These are phyloP conservation scores for Stenodema calcarata DNA, from an alignment of 2,888 invertebrate species.

Conservation along the genomic window DNA sequence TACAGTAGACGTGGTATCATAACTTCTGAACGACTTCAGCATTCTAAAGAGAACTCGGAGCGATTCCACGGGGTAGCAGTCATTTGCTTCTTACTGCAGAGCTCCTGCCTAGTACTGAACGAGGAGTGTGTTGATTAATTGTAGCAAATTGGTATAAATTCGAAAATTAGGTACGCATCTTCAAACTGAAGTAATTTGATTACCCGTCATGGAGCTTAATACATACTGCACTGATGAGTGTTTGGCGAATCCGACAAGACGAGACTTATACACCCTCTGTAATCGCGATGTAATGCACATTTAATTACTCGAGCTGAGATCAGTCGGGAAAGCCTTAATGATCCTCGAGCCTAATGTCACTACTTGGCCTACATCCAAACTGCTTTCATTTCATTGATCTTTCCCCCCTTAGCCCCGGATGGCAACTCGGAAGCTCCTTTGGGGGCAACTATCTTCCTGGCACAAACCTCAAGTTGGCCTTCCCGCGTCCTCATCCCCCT, in stretches of 20 bases:
- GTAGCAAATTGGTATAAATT: no score
- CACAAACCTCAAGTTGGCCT: not conserved
- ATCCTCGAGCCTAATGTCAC: constrained; percentile 36
- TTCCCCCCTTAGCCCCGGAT: not conserved
- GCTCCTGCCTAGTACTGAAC: no score
- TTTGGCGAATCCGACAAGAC: not conserved
- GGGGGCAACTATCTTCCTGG: not conserved
- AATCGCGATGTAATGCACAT: constrained; percentile 36
- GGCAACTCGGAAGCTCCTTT: not conserved
- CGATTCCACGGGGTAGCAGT: no score
- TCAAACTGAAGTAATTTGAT: no score
- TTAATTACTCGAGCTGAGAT: constrained; percentile 34
- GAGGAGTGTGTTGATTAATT: no score
- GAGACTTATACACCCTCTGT: not conserved
- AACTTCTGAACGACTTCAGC: no score
- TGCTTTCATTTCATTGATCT: constrained; percentile 40
- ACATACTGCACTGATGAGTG: no score
- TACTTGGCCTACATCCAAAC: constrained; percentile 43
- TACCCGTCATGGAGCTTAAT: no score
- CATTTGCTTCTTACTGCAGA: no score
- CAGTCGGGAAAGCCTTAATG: constrained; percentile 39
- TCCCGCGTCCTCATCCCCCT: not conserved
- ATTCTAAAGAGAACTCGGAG: no score
- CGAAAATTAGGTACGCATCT: no score
- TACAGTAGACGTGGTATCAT: no score